Percentiles rank a stretch among this genome's conserved stretches.
Evolutionary conservation across 2,797 vertebrate species (phyloP).

Genomic region (Phoeniculus purpureus): DNA sequence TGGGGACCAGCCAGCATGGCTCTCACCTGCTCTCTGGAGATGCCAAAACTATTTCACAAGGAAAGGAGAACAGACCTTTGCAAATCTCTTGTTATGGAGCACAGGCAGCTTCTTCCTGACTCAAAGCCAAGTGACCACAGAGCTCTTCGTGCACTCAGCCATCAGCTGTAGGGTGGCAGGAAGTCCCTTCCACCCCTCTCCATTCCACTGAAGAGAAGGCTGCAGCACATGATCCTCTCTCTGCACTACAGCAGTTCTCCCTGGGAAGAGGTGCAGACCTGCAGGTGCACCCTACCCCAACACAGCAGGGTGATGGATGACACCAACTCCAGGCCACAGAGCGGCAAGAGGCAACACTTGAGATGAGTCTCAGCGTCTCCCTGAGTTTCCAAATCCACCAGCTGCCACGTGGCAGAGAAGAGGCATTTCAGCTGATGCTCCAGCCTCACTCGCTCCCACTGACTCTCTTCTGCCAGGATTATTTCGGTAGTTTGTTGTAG

Average conservation of each 20-base stretch:
- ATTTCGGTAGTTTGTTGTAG: neutral
- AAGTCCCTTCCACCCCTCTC: neutral
- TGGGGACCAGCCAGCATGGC: fast-evolving
- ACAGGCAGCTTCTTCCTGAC: neutral
- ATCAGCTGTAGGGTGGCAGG: neutral
- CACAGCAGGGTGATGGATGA: neutral
- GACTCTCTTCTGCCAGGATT: slow-evolving; percentile 29
- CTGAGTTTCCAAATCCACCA: neutral
- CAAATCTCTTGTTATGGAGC: neutral
- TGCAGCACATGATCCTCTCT: neutral
- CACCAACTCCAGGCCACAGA: neutral
- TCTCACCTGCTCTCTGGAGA: fast-evolving
- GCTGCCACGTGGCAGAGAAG: neutral
- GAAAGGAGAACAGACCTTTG: neutral
- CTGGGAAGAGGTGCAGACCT: neutral
- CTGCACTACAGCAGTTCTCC: neutral
- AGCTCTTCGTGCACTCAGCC: fast-evolving
- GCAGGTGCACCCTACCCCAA: neutral
- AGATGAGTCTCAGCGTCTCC: neutral
- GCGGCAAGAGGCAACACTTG: neutral
- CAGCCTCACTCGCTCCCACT: neutral
- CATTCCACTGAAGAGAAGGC: neutral
- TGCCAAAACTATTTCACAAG: neutral
- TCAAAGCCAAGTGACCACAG: neutral
- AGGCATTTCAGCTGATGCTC: neutral